phyloP scores from a whole-genome alignment of 2,888 invertebrate genomes.

The Chaitophorus viminalis region DNA sequence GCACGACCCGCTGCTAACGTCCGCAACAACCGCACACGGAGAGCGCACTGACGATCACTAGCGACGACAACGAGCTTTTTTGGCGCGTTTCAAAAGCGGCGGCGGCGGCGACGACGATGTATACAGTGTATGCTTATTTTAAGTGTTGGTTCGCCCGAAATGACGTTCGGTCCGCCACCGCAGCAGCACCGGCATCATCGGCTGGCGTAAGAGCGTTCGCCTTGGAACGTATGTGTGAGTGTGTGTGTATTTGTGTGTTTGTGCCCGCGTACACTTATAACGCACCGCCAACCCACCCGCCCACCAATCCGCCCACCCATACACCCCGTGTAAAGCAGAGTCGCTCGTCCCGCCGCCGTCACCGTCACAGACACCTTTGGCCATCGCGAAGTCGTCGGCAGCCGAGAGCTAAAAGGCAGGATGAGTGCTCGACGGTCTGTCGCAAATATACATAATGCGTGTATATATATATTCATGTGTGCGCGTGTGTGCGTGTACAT shows the following conservation, averaged over 20 bases:
- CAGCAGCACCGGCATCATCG: conserved; percentile 47
- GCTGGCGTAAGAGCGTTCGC: conserved; percentile 15
- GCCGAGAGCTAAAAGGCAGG: background rate
- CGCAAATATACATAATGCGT: background rate
- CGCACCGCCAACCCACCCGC: background rate
- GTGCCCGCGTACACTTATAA: background rate
- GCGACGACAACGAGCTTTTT: conserved; percentile 59
- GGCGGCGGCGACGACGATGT: conserved; percentile 23
- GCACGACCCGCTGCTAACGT: conserved; percentile 30
- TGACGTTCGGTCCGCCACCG: conserved; percentile 47
- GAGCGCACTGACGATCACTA: conserved; percentile 62
- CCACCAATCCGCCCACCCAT: background rate
- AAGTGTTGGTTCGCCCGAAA: conserved; percentile 49
- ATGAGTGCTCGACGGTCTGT: conserved; percentile 10
- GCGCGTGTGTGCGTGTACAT: no score
- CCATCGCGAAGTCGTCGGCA: conserved; percentile 20
- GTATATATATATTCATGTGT: no score
- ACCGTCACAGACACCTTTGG: conserved; percentile 29
- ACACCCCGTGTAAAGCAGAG: background rate
- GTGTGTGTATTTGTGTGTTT: no score
- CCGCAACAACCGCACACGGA: conserved; percentile 58
- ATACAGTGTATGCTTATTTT: conserved; percentile 56
- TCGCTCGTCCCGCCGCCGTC: background rate
- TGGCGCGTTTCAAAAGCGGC: conserved; percentile 57
- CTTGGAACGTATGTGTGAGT: conserved; percentile 38